Conservation (phyloP, 2,113 vertebrate species). For the Aegotheles bennettii region DNA sequence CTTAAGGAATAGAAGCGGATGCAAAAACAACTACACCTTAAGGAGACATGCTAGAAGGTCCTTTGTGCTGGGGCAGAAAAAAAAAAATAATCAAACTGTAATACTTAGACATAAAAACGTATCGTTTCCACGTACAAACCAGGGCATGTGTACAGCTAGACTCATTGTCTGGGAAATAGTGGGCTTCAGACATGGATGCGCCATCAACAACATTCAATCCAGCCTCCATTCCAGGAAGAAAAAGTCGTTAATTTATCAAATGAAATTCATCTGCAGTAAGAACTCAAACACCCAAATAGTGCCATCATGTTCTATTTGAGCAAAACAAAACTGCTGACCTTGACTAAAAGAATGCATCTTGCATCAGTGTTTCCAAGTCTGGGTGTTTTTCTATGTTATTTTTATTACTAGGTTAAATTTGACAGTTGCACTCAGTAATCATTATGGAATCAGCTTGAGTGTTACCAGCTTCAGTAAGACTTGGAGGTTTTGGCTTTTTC, state of each 20-base stretch:
- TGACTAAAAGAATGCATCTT: neutral
- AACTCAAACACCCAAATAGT: neutral
- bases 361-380: neutral
- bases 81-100: neutral
- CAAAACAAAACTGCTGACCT: neutral
- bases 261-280: no score
- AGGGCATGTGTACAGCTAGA: neutral
- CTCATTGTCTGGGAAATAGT: neutral
- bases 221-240: neutral
- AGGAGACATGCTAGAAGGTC: neutral
- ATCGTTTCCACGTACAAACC: neutral
- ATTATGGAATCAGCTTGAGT: neutral
- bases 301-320: neutral
- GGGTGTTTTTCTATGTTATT: neutral
- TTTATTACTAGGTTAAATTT: conserved; percentile 27
- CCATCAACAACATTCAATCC: conserved; percentile 17
- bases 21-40: neutral
- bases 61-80: neutral
- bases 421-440: neutral
- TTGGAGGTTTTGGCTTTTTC: neutral
- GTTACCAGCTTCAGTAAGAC: neutral
- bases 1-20: neutral
- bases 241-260: conserved; percentile 23
- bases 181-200: neutral
- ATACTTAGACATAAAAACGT: neutral